phyloP scores from a whole-genome alignment of 2,888 invertebrate species.

The Theodoxus fluviatilis region DNA sequence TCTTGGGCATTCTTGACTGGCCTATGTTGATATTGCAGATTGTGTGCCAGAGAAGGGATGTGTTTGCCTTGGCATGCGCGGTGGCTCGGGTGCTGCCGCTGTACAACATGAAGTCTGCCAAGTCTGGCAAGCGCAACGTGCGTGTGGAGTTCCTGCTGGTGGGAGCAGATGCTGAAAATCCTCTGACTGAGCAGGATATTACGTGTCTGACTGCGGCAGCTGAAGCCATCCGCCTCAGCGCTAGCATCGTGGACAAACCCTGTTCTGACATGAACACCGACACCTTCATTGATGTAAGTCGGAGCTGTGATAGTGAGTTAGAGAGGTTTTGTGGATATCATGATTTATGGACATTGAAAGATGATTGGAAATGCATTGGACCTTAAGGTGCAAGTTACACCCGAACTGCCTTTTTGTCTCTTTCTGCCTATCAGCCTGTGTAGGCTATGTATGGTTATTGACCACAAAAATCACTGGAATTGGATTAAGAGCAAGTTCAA shows the following conservation, averaged over 20 bases:
- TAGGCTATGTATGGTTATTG: no score
- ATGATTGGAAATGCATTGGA: no score
- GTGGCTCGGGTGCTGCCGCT: conserved; percentile 82
- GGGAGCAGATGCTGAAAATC: conserved; percentile 67
- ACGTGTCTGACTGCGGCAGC: conserved; percentile 58
- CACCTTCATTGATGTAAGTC: conserved; percentile 75
- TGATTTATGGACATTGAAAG: neutral
- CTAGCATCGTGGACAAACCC: conserved; percentile 84
- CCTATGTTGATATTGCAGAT: conserved; percentile 68
- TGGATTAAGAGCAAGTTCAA: no score
- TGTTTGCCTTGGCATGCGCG: conserved; percentile 81
- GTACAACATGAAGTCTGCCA: conserved; percentile 74
- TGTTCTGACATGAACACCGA: conserved; percentile 85
- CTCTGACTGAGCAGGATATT: conserved; percentile 55
- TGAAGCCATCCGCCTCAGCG: conserved; percentile 74
- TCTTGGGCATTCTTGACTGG: neutral
- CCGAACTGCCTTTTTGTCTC: no score
- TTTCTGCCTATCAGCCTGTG: no score
- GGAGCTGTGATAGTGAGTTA: neutral
- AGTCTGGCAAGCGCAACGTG: conserved; percentile 44
- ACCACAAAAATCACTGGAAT: no score
- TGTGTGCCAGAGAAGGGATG: conserved; percentile 79
- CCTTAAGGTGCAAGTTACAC: no score
- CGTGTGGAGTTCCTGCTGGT: conserved; percentile 68
- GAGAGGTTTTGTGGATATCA: neutral